Evolutionary conservation across 1,140 invertebrate species (phyloP).

Genomic region (Coelopa frigida): DNA sequence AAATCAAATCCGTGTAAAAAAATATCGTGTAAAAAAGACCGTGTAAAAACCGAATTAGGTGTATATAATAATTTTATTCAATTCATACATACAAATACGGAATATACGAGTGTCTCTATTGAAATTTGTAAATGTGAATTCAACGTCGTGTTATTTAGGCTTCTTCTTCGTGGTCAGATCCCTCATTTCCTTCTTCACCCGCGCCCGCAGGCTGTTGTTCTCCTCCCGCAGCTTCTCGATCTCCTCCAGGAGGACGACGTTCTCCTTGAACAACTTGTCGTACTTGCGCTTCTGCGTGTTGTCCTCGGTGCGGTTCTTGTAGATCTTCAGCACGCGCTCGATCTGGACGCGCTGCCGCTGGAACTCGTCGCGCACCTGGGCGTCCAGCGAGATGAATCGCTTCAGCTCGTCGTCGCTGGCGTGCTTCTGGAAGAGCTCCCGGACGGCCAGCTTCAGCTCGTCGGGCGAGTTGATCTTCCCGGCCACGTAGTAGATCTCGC

Average conservation of each 20-base stretch:
- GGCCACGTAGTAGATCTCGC: slow-evolving; percentile 69
- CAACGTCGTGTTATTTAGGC: not conserved
- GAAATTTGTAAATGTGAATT: too few relatives aligned
- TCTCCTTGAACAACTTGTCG: slow-evolving; percentile 56
- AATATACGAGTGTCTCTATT: too few relatives aligned
- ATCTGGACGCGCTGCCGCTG: slow-evolving; percentile 70
- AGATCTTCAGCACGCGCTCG: slow-evolving; percentile 61
- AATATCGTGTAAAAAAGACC: too few relatives aligned
- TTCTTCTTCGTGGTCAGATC: slow-evolving; percentile 13
- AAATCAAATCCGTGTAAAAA: too few relatives aligned
- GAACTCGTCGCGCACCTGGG: slow-evolving; percentile 70
- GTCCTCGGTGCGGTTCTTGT: slow-evolving; percentile 33
- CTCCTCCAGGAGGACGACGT: slow-evolving; percentile 64
- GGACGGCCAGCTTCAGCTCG: slow-evolving; percentile 70
- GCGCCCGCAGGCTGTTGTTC: slow-evolving; percentile 19
- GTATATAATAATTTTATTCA: too few relatives aligned
- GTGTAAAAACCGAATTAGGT: too few relatives aligned
- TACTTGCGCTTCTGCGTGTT: slow-evolving; percentile 27
- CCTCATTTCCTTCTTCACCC: slow-evolving; percentile 23
- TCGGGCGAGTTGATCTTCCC: slow-evolving; percentile 67
- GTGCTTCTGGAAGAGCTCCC: slow-evolving; percentile 52
- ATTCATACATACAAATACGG: too few relatives aligned
- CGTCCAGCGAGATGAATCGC: slow-evolving; percentile 55
- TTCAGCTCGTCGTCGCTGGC: slow-evolving; percentile 60
- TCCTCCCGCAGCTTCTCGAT: slow-evolving; percentile 27